These are phyloP conservation scores for Ondatra zibethicus DNA, from an alignment of 2,113 vertebrate species.

Conservation along the genomic window DNA sequence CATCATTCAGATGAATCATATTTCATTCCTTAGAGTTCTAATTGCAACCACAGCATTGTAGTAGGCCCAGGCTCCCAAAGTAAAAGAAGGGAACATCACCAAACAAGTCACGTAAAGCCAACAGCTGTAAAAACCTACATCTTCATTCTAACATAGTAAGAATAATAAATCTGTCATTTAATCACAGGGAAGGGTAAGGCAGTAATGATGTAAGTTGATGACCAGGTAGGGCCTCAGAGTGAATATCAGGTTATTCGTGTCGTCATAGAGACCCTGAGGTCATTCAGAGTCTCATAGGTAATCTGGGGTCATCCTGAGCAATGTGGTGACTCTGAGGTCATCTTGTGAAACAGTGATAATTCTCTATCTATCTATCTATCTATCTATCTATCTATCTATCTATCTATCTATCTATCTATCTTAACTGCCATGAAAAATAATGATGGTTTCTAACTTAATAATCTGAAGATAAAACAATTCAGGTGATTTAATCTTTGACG, in stretches of 20 bases:
- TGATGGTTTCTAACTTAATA: background rate
- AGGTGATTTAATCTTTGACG: background rate
- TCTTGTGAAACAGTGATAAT: background rate
- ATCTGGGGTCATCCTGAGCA: too few relatives aligned
- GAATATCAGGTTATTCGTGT: background rate
- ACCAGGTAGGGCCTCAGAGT: background rate
- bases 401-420: background rate
- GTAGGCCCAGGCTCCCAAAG: background rate
- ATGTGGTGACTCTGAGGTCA: background rate
- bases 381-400: background rate
- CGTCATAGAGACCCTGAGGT: too few relatives aligned
- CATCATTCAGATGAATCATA: background rate
- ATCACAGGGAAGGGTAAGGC: background rate
- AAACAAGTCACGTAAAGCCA: background rate
- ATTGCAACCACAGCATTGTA: background rate
- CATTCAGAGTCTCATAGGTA: background rate
- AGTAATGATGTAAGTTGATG: background rate
- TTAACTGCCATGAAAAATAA: background rate
- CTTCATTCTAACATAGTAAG: background rate
- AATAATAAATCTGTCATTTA: background rate
- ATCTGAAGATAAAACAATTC: background rate
- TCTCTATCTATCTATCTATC: background rate
- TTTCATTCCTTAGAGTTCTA: background rate
- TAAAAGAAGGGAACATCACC: background rate
- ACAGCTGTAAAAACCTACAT: background rate